phyloP scores from a whole-genome alignment of 2,888 invertebrate species.

The Hirtodrosophila duncani region DNA sequence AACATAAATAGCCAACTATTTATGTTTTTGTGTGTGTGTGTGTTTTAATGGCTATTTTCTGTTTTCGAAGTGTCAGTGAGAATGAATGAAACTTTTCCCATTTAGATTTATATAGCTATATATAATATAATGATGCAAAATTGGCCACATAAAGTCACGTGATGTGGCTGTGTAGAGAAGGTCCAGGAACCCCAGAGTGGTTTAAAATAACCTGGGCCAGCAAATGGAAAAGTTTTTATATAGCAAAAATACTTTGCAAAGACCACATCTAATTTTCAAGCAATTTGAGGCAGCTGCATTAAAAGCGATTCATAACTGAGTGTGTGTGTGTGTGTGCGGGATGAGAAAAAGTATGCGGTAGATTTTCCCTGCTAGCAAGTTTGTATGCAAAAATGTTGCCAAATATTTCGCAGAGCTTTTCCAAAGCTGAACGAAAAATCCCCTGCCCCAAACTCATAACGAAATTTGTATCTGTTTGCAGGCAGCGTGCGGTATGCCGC shows the following conservation, averaged over 20 bases:
- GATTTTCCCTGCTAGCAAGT: slow-evolving; percentile 14
- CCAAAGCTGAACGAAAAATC: background rate
- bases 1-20: no score
- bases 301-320: slow-evolving; percentile 1
- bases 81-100: slow-evolving; percentile 67
- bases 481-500: slow-evolving; percentile 52
- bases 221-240: background rate
- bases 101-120: slow-evolving; percentile 50
- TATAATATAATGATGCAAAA: slow-evolving; percentile 18
- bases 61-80: no score
- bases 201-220: slow-evolving; percentile 8
- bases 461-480: slow-evolving; percentile 52
- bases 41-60: no score
- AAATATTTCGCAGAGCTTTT: slow-evolving; percentile 40
- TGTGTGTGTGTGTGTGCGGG: background rate
- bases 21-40: no score
- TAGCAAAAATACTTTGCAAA: background rate
- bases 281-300: slow-evolving; percentile 27
- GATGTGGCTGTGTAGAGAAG: slow-evolving; percentile 5
- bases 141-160: slow-evolving; percentile 1
- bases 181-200: background rate
- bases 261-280: slow-evolving; percentile 30
- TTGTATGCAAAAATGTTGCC: slow-evolving; percentile 28
- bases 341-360: background rate
- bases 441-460: slow-evolving; percentile 24